These are phyloP conservation scores for Tapirus terrestris DNA, from an alignment of 2,113 vertebrate species.

Conservation along the genomic window DNA sequence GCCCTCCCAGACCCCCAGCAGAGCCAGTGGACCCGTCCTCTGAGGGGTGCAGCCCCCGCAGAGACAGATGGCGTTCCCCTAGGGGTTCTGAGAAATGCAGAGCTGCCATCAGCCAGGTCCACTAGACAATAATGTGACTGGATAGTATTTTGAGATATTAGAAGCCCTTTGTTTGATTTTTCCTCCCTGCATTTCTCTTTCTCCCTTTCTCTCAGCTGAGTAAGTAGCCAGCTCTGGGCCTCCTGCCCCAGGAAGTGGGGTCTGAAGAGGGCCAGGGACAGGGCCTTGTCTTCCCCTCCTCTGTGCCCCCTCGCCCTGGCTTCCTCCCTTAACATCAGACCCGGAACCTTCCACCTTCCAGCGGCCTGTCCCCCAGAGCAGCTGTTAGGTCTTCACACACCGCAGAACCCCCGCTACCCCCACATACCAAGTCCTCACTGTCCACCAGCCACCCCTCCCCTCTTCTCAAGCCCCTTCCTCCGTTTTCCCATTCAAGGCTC, in stretches of 20 bases:
- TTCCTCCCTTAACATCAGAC: neutral
- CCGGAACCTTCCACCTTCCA: neutral
- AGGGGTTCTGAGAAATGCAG: neutral
- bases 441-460: no score
- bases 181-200: neutral
- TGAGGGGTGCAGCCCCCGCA: neutral
- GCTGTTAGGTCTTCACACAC: neutral
- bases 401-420: neutral
- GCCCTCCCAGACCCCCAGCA: neutral
- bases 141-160: neutral
- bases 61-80: no score
- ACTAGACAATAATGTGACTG: no score
- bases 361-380: neutral
- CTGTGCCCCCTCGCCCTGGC: neutral
- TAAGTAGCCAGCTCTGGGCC: neutral
- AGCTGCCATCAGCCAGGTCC: accelerated
- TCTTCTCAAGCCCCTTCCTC: neutral
- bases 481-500: neutral
- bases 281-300: neutral
- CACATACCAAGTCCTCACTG: accelerated
- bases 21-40: accelerated
- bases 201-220: neutral
- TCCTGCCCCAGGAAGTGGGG: neutral
- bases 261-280: neutral
- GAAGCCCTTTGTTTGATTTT: neutral